These are phyloP conservation scores for Pseudonaja textilis DNA, from an alignment of 2,113 vertebrate genomes.

Conservation along the genomic window DNA sequence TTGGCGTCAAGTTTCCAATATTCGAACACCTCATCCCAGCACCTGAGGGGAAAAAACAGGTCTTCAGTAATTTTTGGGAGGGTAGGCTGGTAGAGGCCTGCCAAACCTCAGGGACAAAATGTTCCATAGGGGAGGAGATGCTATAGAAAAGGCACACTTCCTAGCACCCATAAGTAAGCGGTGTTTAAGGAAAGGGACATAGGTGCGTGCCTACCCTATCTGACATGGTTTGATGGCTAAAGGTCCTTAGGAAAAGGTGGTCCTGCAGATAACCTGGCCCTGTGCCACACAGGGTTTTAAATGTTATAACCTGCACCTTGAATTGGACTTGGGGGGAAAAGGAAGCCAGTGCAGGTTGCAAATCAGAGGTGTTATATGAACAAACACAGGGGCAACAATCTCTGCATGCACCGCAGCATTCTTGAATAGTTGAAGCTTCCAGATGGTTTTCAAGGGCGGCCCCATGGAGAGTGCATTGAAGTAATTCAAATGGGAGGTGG, in stretches of 20 bases:
- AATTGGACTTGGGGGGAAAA: background rate
- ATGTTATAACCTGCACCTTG: background rate
- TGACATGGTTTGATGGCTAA: background rate
- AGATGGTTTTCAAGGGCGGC: background rate
- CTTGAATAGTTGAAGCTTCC: background rate
- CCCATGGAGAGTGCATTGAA: background rate
- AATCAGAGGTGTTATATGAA: no score
- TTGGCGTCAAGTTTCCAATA: no score
- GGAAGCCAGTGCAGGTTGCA: background rate
- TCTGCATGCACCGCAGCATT: background rate
- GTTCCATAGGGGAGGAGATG: background rate
- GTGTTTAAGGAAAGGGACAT: background rate
- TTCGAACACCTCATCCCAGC: background rate
- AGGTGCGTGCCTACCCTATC: background rate
- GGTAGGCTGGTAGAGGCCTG: background rate
- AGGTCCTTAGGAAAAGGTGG: background rate
- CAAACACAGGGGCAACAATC: no score
- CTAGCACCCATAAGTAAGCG: background rate
- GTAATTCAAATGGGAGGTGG: background rate
- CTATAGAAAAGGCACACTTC: background rate
- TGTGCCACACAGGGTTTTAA: background rate
- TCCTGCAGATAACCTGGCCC: background rate
- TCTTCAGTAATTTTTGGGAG: background rate
- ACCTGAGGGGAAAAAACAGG: no score
- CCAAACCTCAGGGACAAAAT: background rate